Evolutionary conservation across 1,140 invertebrate genomes (phyloP), one percentile per base, ranked within the genome.

Genomic region (Drosophila seguyi): DNA sequence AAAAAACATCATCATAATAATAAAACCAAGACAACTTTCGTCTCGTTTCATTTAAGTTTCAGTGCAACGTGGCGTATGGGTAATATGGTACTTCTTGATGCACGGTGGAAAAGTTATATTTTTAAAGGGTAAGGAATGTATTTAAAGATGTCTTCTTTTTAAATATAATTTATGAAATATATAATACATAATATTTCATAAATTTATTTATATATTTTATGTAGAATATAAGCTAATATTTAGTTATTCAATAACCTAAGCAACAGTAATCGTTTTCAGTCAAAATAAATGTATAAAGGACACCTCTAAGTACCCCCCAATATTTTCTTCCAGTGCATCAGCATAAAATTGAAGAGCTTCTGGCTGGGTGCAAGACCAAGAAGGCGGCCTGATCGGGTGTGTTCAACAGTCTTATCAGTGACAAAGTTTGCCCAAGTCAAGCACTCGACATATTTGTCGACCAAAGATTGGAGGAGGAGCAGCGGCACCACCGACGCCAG

Each of bases 371-470:
- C 53, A 65, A 60, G 77, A 85, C n/a, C 56, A 29, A 29, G 47
- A 18, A 20, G 48, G 14, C 31, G 44, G 63, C 20, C 18, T 59
- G 50, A 78, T 29, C 42, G 53, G 45, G 50, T 45, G 53, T 38
- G 61, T 38, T 60, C 56, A 52, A 42, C 47, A 41, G 41, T 45
- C 75, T 88, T 88, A 88, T 87, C 85, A 87, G 85, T 83, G 73
- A 58, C 84, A 88, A 88, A 87, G 84, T 87, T 87, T 87, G 85
- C 73, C 60, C 80, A 84, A 81, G 81, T 59, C 80, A 65, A 74
- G 69, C 53, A 72, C 68, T 72, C 68, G 68, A 72, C 68, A 72
- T 72, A 72, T 72, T 72, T 72, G 68, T 72, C 68, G 60, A 60
- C 59, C 59, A 59, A 72, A 79, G 75, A 69, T 74, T 63, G 76